Evolutionary conservation across 2,113 vertebrate species (phyloP).

Genomic region (mouse (Mus musculus)): DNA sequence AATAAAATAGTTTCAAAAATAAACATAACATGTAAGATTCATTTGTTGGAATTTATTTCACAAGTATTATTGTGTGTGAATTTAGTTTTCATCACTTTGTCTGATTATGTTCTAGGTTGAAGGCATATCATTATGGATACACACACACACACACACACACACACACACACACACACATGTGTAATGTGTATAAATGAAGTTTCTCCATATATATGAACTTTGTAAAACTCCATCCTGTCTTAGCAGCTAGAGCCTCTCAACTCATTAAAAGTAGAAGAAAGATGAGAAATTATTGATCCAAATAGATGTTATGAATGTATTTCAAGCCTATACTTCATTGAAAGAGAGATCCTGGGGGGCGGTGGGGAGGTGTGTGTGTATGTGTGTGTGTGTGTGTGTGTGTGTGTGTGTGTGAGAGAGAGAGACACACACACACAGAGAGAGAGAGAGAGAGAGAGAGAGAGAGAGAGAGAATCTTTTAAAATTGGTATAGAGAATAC

Average conservation of each 20-base stretch:
- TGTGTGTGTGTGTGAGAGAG: too few relatives aligned
- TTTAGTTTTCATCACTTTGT: slow-evolving; percentile 40
- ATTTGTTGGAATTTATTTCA: background rate
- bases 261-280: background rate
- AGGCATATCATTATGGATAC: slow-evolving; percentile 3
- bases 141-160: too few relatives aligned
- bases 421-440: too few relatives aligned
- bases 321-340: background rate
- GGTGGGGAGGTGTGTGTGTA: too few relatives aligned
- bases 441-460: background rate
- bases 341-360: background rate
- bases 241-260: background rate
- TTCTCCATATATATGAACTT: background rate
- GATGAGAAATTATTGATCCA: background rate
- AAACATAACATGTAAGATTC: background rate
- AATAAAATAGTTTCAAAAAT: slow-evolving; percentile 38
- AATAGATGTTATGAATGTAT: background rate
- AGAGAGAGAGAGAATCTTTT: background rate
- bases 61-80: background rate
- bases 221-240: background rate
- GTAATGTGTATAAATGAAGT: background rate
- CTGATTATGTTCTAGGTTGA: background rate
- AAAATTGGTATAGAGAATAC: background rate
- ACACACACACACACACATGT: background rate
- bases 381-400: too few relatives aligned